Base-by-base conservation (phyloP, 2,888 invertebrate genomes). In the Leptopterna dolabrata region DNA sequence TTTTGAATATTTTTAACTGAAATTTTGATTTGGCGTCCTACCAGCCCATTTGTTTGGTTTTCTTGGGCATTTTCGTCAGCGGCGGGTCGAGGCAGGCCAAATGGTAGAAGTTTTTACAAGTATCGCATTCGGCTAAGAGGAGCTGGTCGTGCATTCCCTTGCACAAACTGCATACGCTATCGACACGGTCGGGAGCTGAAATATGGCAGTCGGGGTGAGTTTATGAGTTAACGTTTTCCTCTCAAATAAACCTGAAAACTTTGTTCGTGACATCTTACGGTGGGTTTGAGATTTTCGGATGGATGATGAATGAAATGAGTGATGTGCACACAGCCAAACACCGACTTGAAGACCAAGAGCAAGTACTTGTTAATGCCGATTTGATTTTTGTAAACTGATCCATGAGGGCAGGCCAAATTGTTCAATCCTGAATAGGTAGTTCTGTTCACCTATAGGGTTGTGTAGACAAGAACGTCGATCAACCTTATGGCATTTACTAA, bases 1-100 rank as follows among this genome's bases (percentile, higher is more conserved):
- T 36, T 19, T 6, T 16, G 36, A 19, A n/a, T 13, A 24, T 47
- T 7, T n/a, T 27, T 29, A 11, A 81, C 11, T 29, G 4, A 13
- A 47, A 80, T 83, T 82, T 80, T 80, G 80, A 27, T 82, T n/a
- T n/a, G 76, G 71, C 16, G 16, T 55, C 92, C 91, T 90, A 95
- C 98, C 98, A 99, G 90, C 98, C 98, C 92, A 97, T 97, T 0
- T 96, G 94, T 92, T 98, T 97, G 86, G 97, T 97, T 93, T 98
- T 98, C 93, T 98, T 98, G 0, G 99, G 99, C 94, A 98, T 96
- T 47, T 98, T 94, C 19, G 96, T 95, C 81, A 99, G 93, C 6
- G 99, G 99, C 83, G 99, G 99, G 92, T 97, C 97, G 89, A 99
- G 93, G 92, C 99, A 99, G 89, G 96, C 96, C 90, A 99, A 93